Evolutionary conservation across 2,888 invertebrate genomes (phyloP), one percentile per base, ranked within the genome.

Genomic region (Carabus problematicus): DNA sequence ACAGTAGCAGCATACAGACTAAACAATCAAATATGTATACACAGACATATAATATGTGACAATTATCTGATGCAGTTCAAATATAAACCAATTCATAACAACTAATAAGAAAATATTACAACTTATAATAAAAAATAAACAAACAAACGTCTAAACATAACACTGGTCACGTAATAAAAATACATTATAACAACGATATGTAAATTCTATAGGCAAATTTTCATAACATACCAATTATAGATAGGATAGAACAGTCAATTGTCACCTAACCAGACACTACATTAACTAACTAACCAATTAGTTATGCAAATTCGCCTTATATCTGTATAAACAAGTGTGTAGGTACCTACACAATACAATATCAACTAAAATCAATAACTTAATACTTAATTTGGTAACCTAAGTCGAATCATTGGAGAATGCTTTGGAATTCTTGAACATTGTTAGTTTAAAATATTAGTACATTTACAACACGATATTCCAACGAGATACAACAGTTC

Each of bases 341-440:
- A 74, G 76, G 56, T 59, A 79, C 79, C 81, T 76, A 75, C 76
- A 73, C 77, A 75, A 82, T 83, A 83, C 82, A 76, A 75, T 73
- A 75, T 75, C 79, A 82, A 59, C 58, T 64, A 58, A 29, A 6
- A 6, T 29, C 2, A 29, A 29, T 29, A 29, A 29, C 29, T 29
- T 29, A 29, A 29, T 47, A 11, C 49, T 39, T 14, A 70, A 66
- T 67, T 59, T 58, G 64, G 59, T 64, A 64, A 66, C 58, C 64
- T 55, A 47, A 47, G 45, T 18, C 47, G 59, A 66, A 66, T 58
- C 64, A 58, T 60, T 55, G 64, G 64, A 60, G 40, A 18, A 54
- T 63, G 47, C 59, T 63, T 64, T 62, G 63, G 63, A 63, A 63
- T 47, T 29, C 40, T 41, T 11, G n/a, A n/a, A 60, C 14, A 40